Conservation (phyloP, 2,888 invertebrate genomes). For the Tortrix viridana region DNA sequence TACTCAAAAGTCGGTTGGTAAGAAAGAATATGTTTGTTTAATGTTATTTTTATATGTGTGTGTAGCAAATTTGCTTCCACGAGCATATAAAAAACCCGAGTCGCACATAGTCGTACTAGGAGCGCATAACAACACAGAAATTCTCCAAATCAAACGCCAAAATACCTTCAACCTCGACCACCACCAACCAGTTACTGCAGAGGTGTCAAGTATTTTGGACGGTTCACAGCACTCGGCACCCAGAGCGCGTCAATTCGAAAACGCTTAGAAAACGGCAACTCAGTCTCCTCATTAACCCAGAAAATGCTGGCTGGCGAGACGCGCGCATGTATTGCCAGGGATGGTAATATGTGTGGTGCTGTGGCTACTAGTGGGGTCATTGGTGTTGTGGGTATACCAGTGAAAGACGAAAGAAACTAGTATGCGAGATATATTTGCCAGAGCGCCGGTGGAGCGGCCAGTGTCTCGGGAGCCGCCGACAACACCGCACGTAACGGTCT, state of each 20-base stretch:
- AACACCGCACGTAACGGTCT: conserved; percentile 50
- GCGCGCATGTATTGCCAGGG: conserved; percentile 33
- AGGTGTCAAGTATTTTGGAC: conserved; percentile 32
- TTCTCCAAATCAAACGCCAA: conserved; percentile 48
- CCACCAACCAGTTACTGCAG: neutral
- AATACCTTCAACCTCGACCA: conserved; percentile 5
- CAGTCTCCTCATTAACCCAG: conserved; percentile 81
- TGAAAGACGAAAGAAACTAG: conserved; percentile 81
- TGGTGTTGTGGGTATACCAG: conserved; percentile 59
- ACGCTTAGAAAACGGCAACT: conserved; percentile 76
- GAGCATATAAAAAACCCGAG: conserved; percentile 23
- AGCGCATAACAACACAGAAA: conserved; percentile 61
- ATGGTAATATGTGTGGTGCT: neutral
- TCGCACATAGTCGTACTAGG: conserved; percentile 55
- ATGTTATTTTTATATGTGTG: neutral
- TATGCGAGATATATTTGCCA: conserved; percentile 79
- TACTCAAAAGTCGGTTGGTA: no score
- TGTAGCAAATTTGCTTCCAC: no score
- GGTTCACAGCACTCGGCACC: conserved; percentile 49
- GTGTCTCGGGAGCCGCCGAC: conserved; percentile 57
- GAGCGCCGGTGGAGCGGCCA: conserved; percentile 52
- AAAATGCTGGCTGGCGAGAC: conserved; percentile 66
- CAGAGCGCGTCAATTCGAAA: conserved; percentile 72
- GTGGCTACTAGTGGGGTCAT: conserved; percentile 20
- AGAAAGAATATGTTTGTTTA: no score